phyloP scores from a whole-genome alignment of 2,888 invertebrate genomes.

The Cheilosia scutellata region DNA sequence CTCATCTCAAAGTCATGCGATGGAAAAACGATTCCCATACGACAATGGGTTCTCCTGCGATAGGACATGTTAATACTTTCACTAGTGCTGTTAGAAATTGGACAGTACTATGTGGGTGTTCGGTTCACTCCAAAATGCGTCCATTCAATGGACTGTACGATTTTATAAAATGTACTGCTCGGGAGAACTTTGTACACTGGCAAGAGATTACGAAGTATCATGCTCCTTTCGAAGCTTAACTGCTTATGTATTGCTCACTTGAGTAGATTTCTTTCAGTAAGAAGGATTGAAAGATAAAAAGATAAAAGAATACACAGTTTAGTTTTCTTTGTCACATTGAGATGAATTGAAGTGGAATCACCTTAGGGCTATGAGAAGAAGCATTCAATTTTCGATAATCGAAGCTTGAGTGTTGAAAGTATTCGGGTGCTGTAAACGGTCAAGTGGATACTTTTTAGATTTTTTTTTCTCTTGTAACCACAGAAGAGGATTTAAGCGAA shows the following conservation, averaged over 20 bases:
- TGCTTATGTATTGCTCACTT: not conserved
- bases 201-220: conserved; percentile 1
- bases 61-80: conserved; percentile 36
- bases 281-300: not conserved
- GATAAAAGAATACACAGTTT: not conserved
- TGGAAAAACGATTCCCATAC: conserved; percentile 2
- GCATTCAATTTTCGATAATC: conserved; percentile 47
- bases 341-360: conserved; percentile 30
- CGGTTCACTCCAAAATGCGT: conserved; percentile 16
- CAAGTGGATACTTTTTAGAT: conserved; percentile 3
- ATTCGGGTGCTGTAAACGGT: not conserved
- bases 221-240: not conserved
- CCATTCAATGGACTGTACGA: conserved; percentile 36
- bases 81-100: conserved; percentile 13
- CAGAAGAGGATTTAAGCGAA: conserved; percentile 9
- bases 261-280: not conserved
- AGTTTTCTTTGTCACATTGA: conserved; percentile 26
- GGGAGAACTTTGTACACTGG: not conserved
- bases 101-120: not conserved
- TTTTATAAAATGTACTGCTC: conserved; percentile 36
- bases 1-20: conserved; percentile 10
- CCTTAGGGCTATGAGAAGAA: conserved; percentile 15
- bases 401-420: not conserved
- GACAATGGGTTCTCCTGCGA: conserved; percentile 1
- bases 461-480: conserved; percentile 22